A percentile compares a stretch with the other conserved stretches of the same genome.
Evolutionary conservation across 2,888 invertebrate species (phyloP).

Genomic region (Nudaria mundana): DNA sequence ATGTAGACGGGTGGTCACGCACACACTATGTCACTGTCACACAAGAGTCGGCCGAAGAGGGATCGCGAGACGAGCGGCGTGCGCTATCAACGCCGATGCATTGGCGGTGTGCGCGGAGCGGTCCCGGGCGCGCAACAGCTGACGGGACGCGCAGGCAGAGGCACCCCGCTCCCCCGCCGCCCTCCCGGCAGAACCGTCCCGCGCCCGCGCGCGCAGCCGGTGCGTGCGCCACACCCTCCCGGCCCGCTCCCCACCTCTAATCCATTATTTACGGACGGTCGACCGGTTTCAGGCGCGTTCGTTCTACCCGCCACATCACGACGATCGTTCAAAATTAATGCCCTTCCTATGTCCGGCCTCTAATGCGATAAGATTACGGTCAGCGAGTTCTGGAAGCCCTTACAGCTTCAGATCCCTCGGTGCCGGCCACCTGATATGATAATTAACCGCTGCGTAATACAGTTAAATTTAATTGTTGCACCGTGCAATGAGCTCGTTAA

Average conservation of each 20-base stretch:
- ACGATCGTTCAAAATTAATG: constrained; percentile 78
- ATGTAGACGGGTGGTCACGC: constrained; percentile 43
- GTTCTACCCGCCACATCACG: constrained; percentile 66
- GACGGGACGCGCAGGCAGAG: constrained; percentile 79
- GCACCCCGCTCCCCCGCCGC: no score
- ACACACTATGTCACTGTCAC: constrained; percentile 59
- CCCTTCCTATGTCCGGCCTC: constrained; percentile 80
- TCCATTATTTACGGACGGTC: constrained; percentile 79
- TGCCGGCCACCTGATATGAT: constrained; percentile 19
- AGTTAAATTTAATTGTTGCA: constrained; percentile 16
- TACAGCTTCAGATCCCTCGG: constrained; percentile 18
- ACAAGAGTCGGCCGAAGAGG: constrained; percentile 18
- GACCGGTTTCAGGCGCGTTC: constrained; percentile 79
- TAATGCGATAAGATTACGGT: constrained; percentile 74
- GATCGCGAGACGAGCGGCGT: constrained; percentile 55
- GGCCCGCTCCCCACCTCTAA: constrained; percentile 70
- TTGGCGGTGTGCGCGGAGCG: constrained; percentile 71
- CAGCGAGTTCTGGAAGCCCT: constrained; percentile 41
- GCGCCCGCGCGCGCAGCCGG: constrained; percentile 67
- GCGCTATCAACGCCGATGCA: constrained; percentile 75
- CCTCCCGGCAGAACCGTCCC: constrained; percentile 40
- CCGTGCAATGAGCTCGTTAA: constrained; percentile 29
- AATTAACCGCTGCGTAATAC: constrained; percentile 23
- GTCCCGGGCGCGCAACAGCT: constrained; percentile 79
- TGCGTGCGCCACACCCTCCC: constrained; percentile 63